These are phyloP conservation scores for Etia nguti DNA, from an alignment of 2,113 vertebrate genomes.

Conservation along the genomic window DNA sequence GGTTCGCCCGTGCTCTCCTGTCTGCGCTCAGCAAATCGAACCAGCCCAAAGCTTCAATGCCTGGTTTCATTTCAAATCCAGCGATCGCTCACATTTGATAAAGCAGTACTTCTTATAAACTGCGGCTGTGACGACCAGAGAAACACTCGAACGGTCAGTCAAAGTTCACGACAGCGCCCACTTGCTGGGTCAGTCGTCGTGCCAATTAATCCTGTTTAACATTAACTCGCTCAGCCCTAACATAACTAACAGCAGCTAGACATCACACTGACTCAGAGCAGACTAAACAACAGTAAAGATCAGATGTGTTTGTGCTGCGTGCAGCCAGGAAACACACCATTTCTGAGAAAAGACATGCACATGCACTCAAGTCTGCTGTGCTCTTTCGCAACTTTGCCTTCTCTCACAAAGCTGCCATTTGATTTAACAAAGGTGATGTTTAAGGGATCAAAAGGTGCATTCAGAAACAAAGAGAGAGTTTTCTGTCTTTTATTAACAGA, in stretches of 20 bases:
- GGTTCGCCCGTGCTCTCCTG: background rate
- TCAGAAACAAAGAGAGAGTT: background rate
- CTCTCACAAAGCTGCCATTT: background rate
- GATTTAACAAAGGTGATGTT: background rate
- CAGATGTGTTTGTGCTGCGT: background rate
- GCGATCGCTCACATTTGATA: background rate
- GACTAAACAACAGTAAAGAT: constrained; percentile 16
- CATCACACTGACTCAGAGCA: constrained; percentile 9
- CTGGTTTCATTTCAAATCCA: background rate
- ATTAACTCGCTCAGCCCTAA: constrained; percentile 18
- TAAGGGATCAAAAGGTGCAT: background rate
- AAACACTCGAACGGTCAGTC: background rate
- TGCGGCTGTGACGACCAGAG: too few species aligned
- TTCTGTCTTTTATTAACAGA: background rate
- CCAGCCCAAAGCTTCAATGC: background rate
- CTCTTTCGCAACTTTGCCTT: background rate
- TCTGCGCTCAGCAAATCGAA: background rate
- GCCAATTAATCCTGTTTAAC: constrained; percentile 37
- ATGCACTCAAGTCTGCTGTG: background rate
- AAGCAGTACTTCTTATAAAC: background rate
- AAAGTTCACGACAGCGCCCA: constrained; percentile 17
- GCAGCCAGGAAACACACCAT: background rate
- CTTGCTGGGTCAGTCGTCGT: background rate
- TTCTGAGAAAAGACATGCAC: background rate
- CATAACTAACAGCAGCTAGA: background rate